Evolutionary conservation across 2,797 vertebrate genomes (phyloP), one percentile per base, ranked within the genome.

Genomic region (Pipistrellus kuhlii): DNA sequence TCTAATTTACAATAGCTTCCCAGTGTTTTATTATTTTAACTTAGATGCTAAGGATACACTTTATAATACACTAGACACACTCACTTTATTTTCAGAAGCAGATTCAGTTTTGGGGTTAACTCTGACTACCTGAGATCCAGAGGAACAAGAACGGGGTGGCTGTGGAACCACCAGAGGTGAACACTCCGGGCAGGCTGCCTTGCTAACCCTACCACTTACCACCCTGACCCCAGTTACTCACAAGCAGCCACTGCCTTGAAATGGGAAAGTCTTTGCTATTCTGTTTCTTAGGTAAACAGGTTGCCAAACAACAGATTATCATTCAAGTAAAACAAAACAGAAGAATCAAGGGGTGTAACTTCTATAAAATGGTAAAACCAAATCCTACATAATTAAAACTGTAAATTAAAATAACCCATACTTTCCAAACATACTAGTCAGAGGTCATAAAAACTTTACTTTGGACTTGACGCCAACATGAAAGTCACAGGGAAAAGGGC

Each of bases 121-220:
- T 32, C 41, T 30, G 51, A 44, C 25, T 25, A 12, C 25, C 85
- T 4, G 46, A 46, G 48, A 15, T 7, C 38, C 9, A 38, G 0
- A 27, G 64, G 12, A 83, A 53, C 14, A 30, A 4, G 12, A 12
- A 15, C n/a, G 0, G 27, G 13, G 2, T 12, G 11, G 41, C 41
- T 8, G 21, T 3, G 8, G 10, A 23, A 12, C 20, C 44, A 11
- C 1, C 12, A 35, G 6, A 55, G 55, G 25, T 0, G 10, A 2
- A 14, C 13, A 32, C 76, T 10, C 12, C 9, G 6, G 1, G 8
- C 9, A 6, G 48, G 13, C 25, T 8, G 2, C 4, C 2, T 17
- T 12, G 44, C 46, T 18, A 0, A 8, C 0, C 20, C 21, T 12
- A 23, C 57, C 44, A 15, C 2, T 18, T 7, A 23, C 20, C 3